Conservation (phyloP, 2,113 vertebrate species). For the Burhinus bistriatus region DNA sequence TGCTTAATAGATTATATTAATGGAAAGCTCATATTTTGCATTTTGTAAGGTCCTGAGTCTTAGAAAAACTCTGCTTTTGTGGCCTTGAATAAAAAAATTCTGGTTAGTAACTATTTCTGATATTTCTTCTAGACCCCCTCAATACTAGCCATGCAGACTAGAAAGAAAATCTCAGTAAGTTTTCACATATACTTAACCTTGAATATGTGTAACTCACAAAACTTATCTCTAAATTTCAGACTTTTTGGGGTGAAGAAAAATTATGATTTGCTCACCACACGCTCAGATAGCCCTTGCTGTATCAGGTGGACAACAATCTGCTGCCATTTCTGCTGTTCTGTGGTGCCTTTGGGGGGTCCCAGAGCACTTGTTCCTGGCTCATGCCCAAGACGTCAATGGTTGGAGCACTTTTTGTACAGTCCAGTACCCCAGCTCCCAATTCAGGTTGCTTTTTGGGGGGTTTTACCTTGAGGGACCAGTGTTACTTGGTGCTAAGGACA, state of each 20-base stretch:
- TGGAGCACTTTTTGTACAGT: background rate
- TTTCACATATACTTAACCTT: background rate
- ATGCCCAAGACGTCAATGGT: background rate
- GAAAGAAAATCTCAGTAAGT: background rate
- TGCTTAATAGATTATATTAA: background rate
- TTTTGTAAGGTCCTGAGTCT: background rate
- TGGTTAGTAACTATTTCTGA: background rate
- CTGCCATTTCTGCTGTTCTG: background rate
- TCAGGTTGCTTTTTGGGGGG: background rate
- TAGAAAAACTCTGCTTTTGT: background rate
- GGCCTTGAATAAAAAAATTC: background rate
- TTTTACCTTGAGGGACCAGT: background rate
- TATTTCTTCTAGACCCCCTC: background rate
- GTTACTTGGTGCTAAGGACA: background rate
- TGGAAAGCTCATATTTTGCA: background rate
- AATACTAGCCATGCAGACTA: rapidly evolving
- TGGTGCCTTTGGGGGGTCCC: background rate
- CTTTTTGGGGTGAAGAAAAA: background rate
- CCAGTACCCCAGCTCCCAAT: background rate
- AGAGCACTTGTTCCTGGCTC: background rate
- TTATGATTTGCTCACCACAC: background rate
- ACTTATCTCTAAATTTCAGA: background rate
- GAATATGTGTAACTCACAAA: background rate
- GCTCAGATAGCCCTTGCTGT: background rate
- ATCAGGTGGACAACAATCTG: background rate